phyloP scores from a whole-genome alignment of 2,113 vertebrate genomes.

The Bothrops jararaca region DNA sequence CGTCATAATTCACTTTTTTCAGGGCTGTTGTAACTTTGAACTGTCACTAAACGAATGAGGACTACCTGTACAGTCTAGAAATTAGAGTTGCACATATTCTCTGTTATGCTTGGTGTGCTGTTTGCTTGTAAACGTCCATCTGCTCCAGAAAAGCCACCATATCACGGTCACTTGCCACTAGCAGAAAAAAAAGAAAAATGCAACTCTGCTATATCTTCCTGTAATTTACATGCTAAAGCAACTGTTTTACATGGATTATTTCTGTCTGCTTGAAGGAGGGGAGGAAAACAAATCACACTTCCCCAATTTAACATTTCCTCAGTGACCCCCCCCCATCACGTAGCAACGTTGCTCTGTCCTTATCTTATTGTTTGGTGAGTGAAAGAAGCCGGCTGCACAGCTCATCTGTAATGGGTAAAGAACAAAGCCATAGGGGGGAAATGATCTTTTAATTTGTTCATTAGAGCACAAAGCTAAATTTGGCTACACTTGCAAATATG shows the following conservation, averaged over 20 bases:
- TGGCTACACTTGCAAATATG: slow-evolving; percentile 52
- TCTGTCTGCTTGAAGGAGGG: not conserved
- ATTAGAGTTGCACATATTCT: not conserved
- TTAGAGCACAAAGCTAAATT: slow-evolving; percentile 39
- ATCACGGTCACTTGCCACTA: not conserved
- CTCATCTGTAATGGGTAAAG: not conserved
- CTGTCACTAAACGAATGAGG: not conserved
- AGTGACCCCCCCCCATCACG: not conserved
- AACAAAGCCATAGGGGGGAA: not conserved
- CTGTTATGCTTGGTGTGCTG: not conserved
- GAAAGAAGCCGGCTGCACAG: slow-evolving; percentile 17
- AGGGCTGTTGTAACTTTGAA: too few species aligned
- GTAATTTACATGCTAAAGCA: not conserved
- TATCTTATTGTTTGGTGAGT: not conserved
- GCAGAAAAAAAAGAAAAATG: not conserved
- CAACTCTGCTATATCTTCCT: not conserved
- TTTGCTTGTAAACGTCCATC: not conserved
- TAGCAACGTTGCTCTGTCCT: not conserved
- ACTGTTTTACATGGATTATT: not conserved
- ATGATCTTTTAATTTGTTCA: slow-evolving; percentile 21
- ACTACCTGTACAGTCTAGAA: not conserved
- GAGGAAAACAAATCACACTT: not conserved
- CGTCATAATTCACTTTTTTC: too few species aligned
- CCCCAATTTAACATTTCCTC: not conserved
- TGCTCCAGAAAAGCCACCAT: not conserved